A percentile compares a stretch with the other conserved stretches of the same genome.
Evolutionary conservation across 1,140 invertebrate genomes (phyloP).

Genomic region (Neodiprion pinetum): DNA sequence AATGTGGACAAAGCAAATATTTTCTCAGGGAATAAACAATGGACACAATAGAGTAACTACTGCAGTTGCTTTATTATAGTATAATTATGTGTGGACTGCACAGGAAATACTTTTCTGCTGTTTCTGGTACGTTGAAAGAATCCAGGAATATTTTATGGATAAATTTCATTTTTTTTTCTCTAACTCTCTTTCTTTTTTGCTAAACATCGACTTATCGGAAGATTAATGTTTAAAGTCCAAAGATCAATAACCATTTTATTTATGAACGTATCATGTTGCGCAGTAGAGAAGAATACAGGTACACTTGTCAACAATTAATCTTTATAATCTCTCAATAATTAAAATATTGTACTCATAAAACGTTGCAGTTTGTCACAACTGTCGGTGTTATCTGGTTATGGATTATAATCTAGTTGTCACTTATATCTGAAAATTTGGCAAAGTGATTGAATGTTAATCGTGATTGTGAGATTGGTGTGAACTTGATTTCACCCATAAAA

Average conservation of each 20-base stretch:
- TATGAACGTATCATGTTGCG: neutral
- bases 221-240: conserved; percentile 10
- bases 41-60: no score
- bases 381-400: no score
- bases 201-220: neutral
- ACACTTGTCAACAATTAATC: neutral
- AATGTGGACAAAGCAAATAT: neutral
- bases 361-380: no score
- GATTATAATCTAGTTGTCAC: no score
- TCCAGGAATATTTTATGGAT: neutral
- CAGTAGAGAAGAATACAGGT: neutral
- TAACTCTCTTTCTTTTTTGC: neutral
- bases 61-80: no score
- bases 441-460: no score
- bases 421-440: no score
- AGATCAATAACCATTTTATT: neutral
- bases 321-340: neutral
- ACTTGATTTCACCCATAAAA: no score
- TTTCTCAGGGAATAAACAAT: neutral
- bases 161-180: neutral
- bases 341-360: no score
- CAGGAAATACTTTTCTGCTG: neutral
- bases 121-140: conserved; percentile 1
- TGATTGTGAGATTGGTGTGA: no score
- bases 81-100: no score